A percentile compares a stretch with the other conserved stretches of the same genome.
Conservation (phyloP, 2,888 invertebrate genomes). For the Acleris cristana region DNA sequence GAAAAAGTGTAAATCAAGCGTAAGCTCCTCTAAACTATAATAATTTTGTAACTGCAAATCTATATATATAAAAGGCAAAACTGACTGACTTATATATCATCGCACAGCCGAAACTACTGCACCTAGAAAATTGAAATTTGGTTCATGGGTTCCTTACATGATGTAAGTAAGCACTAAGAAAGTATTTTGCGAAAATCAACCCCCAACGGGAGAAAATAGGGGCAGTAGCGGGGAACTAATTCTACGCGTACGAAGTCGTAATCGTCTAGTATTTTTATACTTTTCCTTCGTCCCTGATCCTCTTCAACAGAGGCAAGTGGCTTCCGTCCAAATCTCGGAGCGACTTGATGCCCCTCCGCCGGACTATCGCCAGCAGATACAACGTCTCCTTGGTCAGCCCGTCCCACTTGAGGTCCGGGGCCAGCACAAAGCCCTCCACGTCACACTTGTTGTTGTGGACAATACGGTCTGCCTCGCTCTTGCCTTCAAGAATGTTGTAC, state of each 20-base stretch:
- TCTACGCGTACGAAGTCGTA: too few relatives aligned
- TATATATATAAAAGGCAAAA: too few relatives aligned
- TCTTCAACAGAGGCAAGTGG: constrained; percentile 92
- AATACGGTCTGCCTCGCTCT: constrained; percentile 94
- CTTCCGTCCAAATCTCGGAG: constrained; percentile 90
- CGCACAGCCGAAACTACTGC: too few relatives aligned
- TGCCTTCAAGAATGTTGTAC: constrained; percentile 96
- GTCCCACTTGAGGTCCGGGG: constrained; percentile 99
- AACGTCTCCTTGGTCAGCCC: constrained; percentile 89
- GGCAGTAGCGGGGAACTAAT: too few relatives aligned
- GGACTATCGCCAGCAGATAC: constrained; percentile 92
- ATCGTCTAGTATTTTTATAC: constrained; percentile 77
- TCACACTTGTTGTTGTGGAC: constrained; percentile 87
- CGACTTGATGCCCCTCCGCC: constrained; percentile 89
- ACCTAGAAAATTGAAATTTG: too few relatives aligned
- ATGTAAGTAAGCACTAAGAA: too few relatives aligned
- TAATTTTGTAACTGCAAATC: not conserved
- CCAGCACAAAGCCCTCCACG: constrained; percentile 91
- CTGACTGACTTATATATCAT: too few relatives aligned
- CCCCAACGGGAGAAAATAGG: too few relatives aligned
- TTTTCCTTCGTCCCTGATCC: constrained; percentile 89
- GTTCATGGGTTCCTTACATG: too few relatives aligned
- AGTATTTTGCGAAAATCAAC: too few relatives aligned
- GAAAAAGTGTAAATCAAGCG: too few relatives aligned
- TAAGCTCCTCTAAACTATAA: not conserved